Percentiles rank a stretch among this genome's conserved stretches.
Conservation (phyloP, 2,113 vertebrate species). For the Nycticebus coucang region DNA sequence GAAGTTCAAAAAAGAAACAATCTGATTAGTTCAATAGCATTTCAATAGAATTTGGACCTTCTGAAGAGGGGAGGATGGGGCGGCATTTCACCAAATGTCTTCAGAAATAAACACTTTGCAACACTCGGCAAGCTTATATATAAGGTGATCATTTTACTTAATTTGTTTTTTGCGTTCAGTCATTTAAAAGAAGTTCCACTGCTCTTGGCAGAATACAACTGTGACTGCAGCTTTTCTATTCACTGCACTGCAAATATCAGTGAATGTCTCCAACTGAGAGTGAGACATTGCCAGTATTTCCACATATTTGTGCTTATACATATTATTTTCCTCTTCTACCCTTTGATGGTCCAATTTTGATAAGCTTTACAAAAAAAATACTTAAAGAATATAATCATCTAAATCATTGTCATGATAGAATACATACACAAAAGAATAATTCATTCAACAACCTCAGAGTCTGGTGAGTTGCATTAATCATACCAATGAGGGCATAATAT, state of each 20-base stretch:
- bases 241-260: conserved; percentile 34
- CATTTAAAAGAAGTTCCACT: conserved; percentile 58
- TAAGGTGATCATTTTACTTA: conserved; percentile 63
- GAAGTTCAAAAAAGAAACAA: conserved; percentile 27
- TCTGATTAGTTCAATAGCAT: conserved; percentile 47
- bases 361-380: conserved; percentile 41
- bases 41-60: conserved; percentile 8
- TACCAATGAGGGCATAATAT: conserved; percentile 48
- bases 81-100: conserved; percentile 27
- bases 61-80: neutral
- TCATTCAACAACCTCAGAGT: conserved; percentile 18
- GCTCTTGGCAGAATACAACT: conserved; percentile 28
- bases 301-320: neutral
- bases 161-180: conserved; percentile 48
- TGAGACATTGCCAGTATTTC: neutral
- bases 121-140: conserved; percentile 19
- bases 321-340: neutral
- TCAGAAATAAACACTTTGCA: conserved; percentile 17
- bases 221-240: conserved; percentile 61
- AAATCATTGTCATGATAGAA: conserved; percentile 30
- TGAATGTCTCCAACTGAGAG: neutral
- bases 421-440: conserved; percentile 45
- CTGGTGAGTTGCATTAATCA: conserved; percentile 32
- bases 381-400: conserved; percentile 44
- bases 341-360: conserved; percentile 9